Percentiles rank a stretch among this genome's conserved stretches.
These are phyloP conservation scores for Ylistrum balloti DNA, from an alignment of 1,140 invertebrate species.

Conservation along the genomic window DNA sequence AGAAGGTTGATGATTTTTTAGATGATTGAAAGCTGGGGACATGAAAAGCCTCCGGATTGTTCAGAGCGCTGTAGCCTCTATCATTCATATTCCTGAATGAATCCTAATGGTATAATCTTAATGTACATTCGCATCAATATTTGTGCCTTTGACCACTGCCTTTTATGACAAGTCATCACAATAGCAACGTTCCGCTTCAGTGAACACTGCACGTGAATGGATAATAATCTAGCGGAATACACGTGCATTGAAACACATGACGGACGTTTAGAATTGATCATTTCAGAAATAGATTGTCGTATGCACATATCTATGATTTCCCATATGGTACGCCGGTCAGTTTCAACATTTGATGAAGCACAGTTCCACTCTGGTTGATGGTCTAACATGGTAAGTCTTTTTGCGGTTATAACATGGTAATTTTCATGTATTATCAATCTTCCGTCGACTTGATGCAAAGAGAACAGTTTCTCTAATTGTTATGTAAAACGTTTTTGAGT, in stretches of 20 bases:
- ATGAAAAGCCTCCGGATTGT: not conserved
- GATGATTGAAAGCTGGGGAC: not conserved
- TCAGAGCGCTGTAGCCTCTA: not conserved
- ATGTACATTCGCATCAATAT: not conserved
- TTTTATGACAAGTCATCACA: not conserved
- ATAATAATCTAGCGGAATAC: not conserved
- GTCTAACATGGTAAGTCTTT: not conserved
- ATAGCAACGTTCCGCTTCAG: not conserved
- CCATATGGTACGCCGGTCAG: not conserved
- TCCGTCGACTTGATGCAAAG: too few relatives aligned
- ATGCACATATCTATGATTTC: not conserved
- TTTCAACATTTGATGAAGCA: not conserved
- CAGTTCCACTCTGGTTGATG: not conserved
- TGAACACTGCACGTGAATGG: not conserved
- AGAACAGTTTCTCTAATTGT: too few relatives aligned
- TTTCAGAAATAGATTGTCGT: not conserved
- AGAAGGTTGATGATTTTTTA: not conserved
- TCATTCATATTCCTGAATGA: not conserved
- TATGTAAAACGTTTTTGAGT: too few relatives aligned
- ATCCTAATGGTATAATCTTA: not conserved
- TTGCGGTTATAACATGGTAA: too few relatives aligned
- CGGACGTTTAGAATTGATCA: constrained; percentile 12
- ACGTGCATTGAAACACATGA: not conserved
- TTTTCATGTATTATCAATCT: too few relatives aligned
- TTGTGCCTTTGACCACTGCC: not conserved